Conservation (phyloP, 2,113 vertebrate species). For the Merops nubicus region DNA sequence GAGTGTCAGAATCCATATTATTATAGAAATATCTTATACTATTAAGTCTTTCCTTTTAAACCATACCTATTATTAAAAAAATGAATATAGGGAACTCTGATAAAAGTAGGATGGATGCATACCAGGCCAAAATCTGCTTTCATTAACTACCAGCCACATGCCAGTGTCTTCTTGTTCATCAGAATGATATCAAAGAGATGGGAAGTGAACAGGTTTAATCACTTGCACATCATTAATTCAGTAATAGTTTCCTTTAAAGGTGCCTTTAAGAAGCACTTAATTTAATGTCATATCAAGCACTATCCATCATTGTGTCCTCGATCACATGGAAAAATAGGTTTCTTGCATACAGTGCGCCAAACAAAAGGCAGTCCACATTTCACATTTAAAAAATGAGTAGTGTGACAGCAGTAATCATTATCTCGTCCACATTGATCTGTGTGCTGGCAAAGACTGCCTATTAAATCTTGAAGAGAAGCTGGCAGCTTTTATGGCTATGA, state of each 20-base stretch:
- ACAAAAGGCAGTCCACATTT: slow-evolving; percentile 41
- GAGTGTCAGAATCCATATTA: background rate
- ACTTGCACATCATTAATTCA: slow-evolving; percentile 20
- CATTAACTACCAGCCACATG: background rate
- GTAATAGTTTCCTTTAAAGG: slow-evolving; percentile 28
- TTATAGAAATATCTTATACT: background rate
- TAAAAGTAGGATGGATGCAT: background rate
- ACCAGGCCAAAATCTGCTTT: background rate
- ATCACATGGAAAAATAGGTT: slow-evolving; percentile 10
- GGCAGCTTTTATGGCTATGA: background rate
- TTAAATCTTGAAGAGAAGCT: slow-evolving; percentile 24
- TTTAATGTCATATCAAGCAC: slow-evolving; percentile 25
- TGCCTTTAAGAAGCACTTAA: slow-evolving; percentile 42
- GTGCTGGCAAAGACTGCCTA: slow-evolving; percentile 23
- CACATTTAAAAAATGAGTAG: slow-evolving; percentile 30
- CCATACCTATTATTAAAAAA: background rate
- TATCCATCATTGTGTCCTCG: slow-evolving; percentile 19
- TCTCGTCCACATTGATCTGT: slow-evolving; percentile 9
- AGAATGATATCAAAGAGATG: background rate
- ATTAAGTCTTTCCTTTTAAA: background rate
- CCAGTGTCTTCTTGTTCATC: background rate
- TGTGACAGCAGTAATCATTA: slow-evolving; percentile 60
- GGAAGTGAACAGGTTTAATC: slow-evolving; percentile 33
- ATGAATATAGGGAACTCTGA: background rate
- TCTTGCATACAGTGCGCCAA: background rate